Base-by-base conservation (phyloP, 2,888 invertebrate species). In the Allophyes oxyacanthae region DNA sequence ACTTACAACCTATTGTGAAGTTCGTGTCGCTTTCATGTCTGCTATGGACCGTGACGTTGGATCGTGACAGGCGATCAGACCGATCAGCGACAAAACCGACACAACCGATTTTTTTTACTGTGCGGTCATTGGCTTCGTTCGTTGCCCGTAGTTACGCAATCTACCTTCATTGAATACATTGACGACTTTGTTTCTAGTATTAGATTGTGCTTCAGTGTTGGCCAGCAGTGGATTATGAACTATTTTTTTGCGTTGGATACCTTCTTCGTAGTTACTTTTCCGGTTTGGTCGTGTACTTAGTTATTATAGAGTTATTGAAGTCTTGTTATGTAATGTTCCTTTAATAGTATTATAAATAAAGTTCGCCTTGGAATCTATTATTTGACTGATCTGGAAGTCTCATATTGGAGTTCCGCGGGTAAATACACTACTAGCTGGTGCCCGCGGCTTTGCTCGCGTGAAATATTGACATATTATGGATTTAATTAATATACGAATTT, bases 111-210 rank as follows among this genome's bases (percentile, higher is more conserved):
- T 83, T 68, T 78, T 83, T 83, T 83, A 82, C 74, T 75, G 41
- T 26, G 65, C 84, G 84, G 85, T 85, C 85, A 84, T 72, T 82
- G 85, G 51, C 84, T 81, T 57, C 75, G 80, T 79, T 75, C 75
- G 74, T 67, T 78, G 82, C 70, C 77, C 78, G 76, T 53, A 26
- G 61, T 81, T 82, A 74, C 77, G 77, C 72, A 82, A 82, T 59
- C 46, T 49, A 63, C 65, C 74, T 67, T 67, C 59, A 69, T 71
- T 49, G 42, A 46, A 42, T 78, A 60, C 79, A 77, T 75, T 64
- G 68, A 69, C 43, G 44, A 56, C 43, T 72, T 8, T 32, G 34
- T 50, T 51, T 34, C 6, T 36, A 28, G 25, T 15, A 8, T 30
- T 14, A 9, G 25, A 15, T 48, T 14, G 13, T 15, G 9, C 25